Evolutionary conservation across 2,797 vertebrate species (phyloP).

Genomic region (Sebastes goodei): DNA sequence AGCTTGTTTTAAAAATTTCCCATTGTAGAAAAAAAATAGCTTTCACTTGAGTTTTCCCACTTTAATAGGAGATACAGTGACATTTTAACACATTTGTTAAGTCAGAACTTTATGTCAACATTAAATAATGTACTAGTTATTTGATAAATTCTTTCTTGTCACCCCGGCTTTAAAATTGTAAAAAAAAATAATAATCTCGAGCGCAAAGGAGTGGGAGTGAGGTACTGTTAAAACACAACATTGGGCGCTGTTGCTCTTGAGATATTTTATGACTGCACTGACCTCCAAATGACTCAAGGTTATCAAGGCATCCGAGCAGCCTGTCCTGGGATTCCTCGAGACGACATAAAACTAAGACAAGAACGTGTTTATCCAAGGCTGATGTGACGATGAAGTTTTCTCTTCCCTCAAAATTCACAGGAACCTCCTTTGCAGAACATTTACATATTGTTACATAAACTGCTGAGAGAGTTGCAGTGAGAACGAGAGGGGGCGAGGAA

Average conservation of each 20-base stretch:
- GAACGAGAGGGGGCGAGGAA: conserved; percentile 22
- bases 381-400: conserved; percentile 46
- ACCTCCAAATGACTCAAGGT: conserved; percentile 61
- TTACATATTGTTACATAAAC: conserved; percentile 61
- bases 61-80: not conserved
- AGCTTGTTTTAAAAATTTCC: not conserved
- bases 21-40: not conserved
- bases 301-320: conserved; percentile 67
- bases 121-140: not conserved
- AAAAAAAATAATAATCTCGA: conserved; percentile 8
- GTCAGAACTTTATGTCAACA: not conserved
- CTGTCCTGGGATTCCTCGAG: conserved; percentile 55
- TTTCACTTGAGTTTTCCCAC: conserved; percentile 3
- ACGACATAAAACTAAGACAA: conserved; percentile 36
- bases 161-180: conserved; percentile 4
- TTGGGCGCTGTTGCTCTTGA: conserved; percentile 43
- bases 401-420: conserved; percentile 32
- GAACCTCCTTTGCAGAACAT: conserved; percentile 43
- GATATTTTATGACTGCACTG: conserved; percentile 60
- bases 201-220: conserved; percentile 13
- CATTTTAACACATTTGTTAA: conserved; percentile 3
- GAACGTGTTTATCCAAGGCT: conserved; percentile 61
- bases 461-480: conserved; percentile 31
- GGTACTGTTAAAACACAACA: conserved; percentile 37
- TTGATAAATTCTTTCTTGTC: conserved; percentile 16